These are phyloP conservation scores for Neoaliturus tenellus DNA, from an alignment of 2,888 invertebrate species.

Conservation along the genomic window DNA sequence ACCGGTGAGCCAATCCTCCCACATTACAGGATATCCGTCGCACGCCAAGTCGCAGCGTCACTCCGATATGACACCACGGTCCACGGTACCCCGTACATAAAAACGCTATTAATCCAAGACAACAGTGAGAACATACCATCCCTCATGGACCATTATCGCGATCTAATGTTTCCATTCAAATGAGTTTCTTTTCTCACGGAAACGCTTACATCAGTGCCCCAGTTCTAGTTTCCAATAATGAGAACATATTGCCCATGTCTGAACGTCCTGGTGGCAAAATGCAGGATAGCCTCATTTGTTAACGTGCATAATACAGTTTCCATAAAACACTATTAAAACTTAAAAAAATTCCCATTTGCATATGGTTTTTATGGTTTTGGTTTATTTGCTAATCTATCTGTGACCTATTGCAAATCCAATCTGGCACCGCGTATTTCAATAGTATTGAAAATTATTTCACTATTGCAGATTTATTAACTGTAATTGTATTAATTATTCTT, in stretches of 20 bases:
- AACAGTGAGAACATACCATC: not conserved
- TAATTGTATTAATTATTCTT: no score
- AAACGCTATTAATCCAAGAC: not conserved
- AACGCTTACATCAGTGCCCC: constrained; percentile 25
- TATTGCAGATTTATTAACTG: no score
- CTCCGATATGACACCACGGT: not conserved
- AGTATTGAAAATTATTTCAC: no score
- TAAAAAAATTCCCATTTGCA: no score
- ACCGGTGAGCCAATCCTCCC: not conserved
- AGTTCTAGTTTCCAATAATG: constrained; percentile 44
- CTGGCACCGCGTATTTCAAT: no score
- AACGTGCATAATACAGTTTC: no score
- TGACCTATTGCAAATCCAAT: no score
- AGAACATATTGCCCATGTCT: not conserved
- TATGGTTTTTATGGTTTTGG: no score
- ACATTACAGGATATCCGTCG: not conserved
- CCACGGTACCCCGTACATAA: not conserved
- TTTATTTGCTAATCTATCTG: no score
- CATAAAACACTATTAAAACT: no score
- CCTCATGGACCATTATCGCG: not conserved
- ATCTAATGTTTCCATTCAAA: constrained; percentile 32
- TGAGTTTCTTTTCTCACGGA: constrained; percentile 34
- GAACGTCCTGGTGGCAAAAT: constrained; percentile 5
- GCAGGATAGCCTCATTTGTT: no score
- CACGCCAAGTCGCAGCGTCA: not conserved